Base-by-base conservation (phyloP, 1,140 invertebrate genomes). In the Helicorthomorpha holstii region DNA sequence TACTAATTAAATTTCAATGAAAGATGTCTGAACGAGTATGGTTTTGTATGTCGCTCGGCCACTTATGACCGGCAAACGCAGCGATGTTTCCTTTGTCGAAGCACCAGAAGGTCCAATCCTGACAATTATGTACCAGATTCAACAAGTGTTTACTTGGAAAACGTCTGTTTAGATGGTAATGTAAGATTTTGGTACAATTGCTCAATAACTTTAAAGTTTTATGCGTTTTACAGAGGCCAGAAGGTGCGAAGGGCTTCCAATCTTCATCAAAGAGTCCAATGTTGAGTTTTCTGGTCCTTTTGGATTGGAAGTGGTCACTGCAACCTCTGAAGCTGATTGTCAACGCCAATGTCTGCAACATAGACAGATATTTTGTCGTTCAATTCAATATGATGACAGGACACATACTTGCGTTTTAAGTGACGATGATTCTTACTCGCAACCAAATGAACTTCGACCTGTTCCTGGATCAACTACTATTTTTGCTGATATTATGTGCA, bases 181-280 rank as follows among this genome's bases (percentile, higher is more conserved):
- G n/a, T n/a, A 23, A 51, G n/a, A 45, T 19, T 10, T 26, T 43
- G 45, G 3, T 34, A 43, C 22, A 38, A 21, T 49, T 1, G 25
- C 1, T 4, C 12, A 38, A n/a, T 42, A 22, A 41, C 47, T 52
- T 25, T 51, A 34, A 34, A 34, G 16, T 7, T 34, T 34, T 16
- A 16, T 34, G 7, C 29, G 7, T 34, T 7, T 68, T 64, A 19
- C 56, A 88, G 85, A 81, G 49, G 84, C 88, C 63, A 70, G 83
- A 56, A 73, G 86, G 26, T 90, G 86, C 63, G 85, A 88, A 58
- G 85, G 85, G 1, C 78, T 82, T 0, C 51, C 45, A 26, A 82
- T 88, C 2, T 90, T 87, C 60, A 80, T 89, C 21, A 88, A 88
- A 67, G 84, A 88, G 70, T 83, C 85, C 66, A 87, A 87, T 60